These are phyloP conservation scores for Plusia festucae DNA, from an alignment of 2,888 invertebrate species.

Conservation along the genomic window DNA sequence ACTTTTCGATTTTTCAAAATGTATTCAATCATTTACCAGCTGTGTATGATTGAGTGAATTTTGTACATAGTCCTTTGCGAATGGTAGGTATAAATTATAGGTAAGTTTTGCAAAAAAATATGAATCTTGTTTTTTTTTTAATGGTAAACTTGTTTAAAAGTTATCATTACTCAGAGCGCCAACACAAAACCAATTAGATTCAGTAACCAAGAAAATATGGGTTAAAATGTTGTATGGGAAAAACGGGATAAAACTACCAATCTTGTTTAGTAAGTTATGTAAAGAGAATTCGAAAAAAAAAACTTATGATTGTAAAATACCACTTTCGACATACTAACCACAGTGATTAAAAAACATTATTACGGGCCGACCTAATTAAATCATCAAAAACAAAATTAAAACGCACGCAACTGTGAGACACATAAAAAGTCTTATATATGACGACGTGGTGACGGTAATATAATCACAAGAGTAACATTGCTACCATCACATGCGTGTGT, in stretches of 20 bases:
- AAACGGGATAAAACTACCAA: too few species aligned
- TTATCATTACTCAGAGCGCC: too few species aligned
- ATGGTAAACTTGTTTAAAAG: too few species aligned
- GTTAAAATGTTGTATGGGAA: too few species aligned
- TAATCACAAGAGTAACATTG: constrained; percentile 16
- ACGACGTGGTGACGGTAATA: constrained; percentile 39
- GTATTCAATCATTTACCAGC: neutral
- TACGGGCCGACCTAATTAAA: constrained; percentile 31
- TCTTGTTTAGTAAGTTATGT: too few species aligned
- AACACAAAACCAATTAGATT: too few species aligned
- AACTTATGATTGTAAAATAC: too few species aligned
- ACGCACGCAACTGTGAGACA: constrained; percentile 26
- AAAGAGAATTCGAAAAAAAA: too few species aligned
- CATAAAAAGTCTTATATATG: constrained; percentile 28
- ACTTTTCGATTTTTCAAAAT: neutral
- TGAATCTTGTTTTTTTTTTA: too few species aligned
- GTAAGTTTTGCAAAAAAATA: too few species aligned
- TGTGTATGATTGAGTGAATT: neutral
- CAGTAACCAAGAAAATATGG: too few species aligned
- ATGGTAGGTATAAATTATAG: too few species aligned
- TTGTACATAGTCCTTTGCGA: neutral
- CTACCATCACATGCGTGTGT: constrained; percentile 41
- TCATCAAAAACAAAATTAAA: constrained; percentile 14
- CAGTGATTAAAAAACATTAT: constrained; percentile 39
- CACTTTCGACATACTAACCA: constrained; percentile 14